phyloP scores from a whole-genome alignment of 53 echinoderm and acorn worm species.

The Holothuria scabra region DNA sequence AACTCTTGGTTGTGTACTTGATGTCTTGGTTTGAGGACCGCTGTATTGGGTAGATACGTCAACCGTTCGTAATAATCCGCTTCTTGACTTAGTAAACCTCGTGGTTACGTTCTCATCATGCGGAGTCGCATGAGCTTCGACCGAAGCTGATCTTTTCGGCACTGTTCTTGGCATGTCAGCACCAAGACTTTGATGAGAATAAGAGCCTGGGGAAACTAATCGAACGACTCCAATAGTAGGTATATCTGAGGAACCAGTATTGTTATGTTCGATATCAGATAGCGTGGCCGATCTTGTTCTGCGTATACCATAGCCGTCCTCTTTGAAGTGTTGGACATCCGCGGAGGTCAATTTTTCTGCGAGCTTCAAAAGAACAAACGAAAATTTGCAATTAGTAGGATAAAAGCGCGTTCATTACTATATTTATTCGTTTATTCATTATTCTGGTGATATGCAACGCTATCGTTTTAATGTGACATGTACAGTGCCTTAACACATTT shows the following conservation, averaged over 20 bases:
- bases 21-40: background rate
- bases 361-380: too few species aligned
- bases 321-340: too few species aligned
- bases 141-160: background rate
- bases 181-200: background rate
- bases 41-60: background rate
- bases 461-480: too few species aligned
- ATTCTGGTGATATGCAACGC: too few species aligned
- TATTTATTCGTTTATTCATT: too few species aligned
- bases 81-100: background rate
- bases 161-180: background rate
- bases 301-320: too few species aligned
- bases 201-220: background rate
- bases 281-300: too few species aligned
- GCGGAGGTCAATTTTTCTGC: too few species aligned
- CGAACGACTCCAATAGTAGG: conserved; percentile 34
- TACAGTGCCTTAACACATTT: too few species aligned
- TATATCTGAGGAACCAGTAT: background rate
- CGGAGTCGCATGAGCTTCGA: background rate
- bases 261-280: background rate
- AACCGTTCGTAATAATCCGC: background rate
- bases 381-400: too few species aligned
- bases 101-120: background rate
- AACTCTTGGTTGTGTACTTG: conserved; percentile 20
- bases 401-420: too few species aligned